Evolutionary conservation across 2,113 vertebrate species (phyloP).

Genomic region (human): DNA sequence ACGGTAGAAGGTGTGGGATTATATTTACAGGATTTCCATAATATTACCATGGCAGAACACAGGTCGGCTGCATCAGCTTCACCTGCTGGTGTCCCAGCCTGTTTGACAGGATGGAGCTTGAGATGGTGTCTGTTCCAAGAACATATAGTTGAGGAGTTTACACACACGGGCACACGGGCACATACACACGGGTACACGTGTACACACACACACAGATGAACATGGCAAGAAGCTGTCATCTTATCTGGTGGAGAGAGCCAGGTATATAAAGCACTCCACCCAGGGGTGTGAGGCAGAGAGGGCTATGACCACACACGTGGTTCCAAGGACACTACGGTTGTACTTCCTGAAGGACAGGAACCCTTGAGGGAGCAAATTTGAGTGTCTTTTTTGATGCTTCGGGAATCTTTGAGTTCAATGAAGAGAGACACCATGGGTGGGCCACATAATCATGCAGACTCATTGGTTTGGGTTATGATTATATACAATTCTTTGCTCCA

Average conservation of each 20-base stretch:
- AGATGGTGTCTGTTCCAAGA: neutral
- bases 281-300: neutral
- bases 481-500: neutral
- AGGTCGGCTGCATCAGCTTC: neutral
- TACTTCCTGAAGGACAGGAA: neutral
- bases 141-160: neutral
- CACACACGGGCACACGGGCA: neutral
- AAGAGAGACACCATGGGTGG: neutral
- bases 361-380: neutral
- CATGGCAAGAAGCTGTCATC: neutral
- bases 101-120: neutral
- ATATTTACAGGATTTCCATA: constrained; percentile 16
- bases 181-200: neutral
- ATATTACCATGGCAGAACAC: neutral
- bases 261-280: neutral
- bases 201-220: neutral
- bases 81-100: neutral
- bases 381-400: neutral
- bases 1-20: neutral
- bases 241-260: neutral
- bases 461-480: neutral
- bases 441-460: neutral
- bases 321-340: neutral
- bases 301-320: neutral
- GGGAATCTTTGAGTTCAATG: neutral